Percentiles rank a stretch among this genome's conserved stretches.
Conservation (phyloP, 2,797 vertebrate genomes). For the Labeo calbasu region DNA sequence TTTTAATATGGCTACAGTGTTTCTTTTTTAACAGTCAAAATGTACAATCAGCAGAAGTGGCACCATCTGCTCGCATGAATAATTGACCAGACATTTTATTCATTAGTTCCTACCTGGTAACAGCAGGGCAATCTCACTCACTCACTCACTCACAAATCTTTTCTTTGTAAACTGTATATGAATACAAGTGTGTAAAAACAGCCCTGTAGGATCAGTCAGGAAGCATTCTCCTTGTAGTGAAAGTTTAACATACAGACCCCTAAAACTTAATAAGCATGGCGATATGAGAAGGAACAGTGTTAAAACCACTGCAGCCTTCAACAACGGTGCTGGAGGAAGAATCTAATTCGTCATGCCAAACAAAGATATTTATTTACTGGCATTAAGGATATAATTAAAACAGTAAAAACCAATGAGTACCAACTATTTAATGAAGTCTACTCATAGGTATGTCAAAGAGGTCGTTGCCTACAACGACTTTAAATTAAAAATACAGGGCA, state of each 20-base stretch:
- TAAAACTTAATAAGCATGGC: background rate
- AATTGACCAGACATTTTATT: constrained; percentile 38
- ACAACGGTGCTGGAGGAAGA: background rate
- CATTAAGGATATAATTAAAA: constrained; percentile 2
- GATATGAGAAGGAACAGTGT: background rate
- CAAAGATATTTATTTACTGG: constrained; percentile 4
- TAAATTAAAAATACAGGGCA: background rate
- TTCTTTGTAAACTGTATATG: background rate
- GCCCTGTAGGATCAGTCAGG: background rate
- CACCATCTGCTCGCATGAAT: constrained; percentile 38
- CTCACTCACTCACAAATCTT: constrained; percentile 1
- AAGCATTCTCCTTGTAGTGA: background rate
- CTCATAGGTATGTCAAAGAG: background rate
- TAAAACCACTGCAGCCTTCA: background rate
- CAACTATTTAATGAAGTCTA: constrained; percentile 1
- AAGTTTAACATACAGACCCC: background rate
- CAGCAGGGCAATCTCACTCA: constrained; percentile 14
- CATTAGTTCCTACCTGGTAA: constrained; percentile 30
- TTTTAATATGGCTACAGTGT: background rate
- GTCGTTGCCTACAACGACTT: background rate
- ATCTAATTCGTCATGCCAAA: background rate
- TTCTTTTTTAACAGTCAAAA: constrained; percentile 5
- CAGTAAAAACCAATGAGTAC: constrained; percentile 14
- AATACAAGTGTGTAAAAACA: background rate
- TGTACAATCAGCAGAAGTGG: constrained; percentile 30